Evolutionary conservation across 2,113 vertebrate genomes (phyloP), one percentile per base, ranked within the genome.

Genomic region (Bos taurus): DNA sequence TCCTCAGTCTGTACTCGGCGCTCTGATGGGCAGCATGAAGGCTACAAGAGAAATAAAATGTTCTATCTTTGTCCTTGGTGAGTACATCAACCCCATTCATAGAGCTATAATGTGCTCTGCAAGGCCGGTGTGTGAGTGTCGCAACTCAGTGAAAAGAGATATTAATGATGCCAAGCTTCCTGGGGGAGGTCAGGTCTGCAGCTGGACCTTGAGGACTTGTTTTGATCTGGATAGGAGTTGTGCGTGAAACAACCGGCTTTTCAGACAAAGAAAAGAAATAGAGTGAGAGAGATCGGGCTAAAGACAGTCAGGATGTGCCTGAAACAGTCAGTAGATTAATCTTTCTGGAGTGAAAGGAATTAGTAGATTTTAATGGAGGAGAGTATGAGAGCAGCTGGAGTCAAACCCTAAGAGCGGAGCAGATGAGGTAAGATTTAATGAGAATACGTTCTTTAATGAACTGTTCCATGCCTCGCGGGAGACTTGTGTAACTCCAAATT

Each of bases 401-500:
- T 92, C 36, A 71, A 60, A 83, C 30, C 6, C 87, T 50, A 40
- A 48, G 60, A 94, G 33, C 17, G 87, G 88, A 85, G 56, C 25
- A 90, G 33, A 9, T 88, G 15, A 94, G 43, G 21, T 81, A 8
- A 96, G 57, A 93, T 50, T 81, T 57, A 59, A 54, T 28, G 25
- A 4, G 2, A 14, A 60, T 59, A 91, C 25, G 26, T 4, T 59
- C 78, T 90, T 54, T 57, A 90, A 85, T 71, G 52, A 95, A 94
- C 48, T 46, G n/a, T 28, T 64, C 26, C 7, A 30, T 81, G 19
- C 99, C 99, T 99, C 99, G 9, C 99, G 98, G 10, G 99, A 99
- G 86, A 99, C 98, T 80, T 99, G 99, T 4, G 98, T 99, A 98
- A 99, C 99, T 98, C 99, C 99, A 95, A 99, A 99, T 91, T 99